phyloP scores from a whole-genome alignment of 2,797 vertebrate species.

The Otolemur crassicaudatus region DNA sequence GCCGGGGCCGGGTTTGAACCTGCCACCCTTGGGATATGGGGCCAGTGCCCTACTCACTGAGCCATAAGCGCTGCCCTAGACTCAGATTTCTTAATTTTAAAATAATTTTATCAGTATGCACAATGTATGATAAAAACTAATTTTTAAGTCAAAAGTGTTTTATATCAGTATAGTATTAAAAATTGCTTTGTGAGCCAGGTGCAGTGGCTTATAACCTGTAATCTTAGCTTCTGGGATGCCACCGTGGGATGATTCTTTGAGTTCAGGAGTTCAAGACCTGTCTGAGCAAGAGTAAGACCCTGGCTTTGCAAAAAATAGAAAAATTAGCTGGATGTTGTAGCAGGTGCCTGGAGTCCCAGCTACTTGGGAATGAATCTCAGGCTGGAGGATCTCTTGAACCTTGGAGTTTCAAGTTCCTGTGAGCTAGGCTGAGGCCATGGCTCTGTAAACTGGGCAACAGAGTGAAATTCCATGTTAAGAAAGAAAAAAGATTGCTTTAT shows the following conservation, averaged over 20 bases:
- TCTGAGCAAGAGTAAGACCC: background rate
- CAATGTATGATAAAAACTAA: background rate
- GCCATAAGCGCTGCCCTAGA: background rate
- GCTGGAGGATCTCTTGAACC: too few species aligned
- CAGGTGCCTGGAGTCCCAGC: too few species aligned
- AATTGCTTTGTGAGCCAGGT: background rate
- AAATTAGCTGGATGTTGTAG: too few species aligned
- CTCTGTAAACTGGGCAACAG: background rate
- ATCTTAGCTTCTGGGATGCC: background rate
- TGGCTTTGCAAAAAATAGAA: too few species aligned
- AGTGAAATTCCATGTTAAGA: too few species aligned
- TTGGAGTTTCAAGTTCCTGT: background rate
- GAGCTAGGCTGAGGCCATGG: background rate
- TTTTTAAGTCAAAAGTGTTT: slow-evolving; percentile 11
- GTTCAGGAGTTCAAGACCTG: background rate
- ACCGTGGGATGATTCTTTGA: background rate
- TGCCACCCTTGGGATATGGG: too few species aligned
- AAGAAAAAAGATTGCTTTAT: background rate
- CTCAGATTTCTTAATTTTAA: slow-evolving; percentile 1
- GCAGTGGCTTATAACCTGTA: background rate
- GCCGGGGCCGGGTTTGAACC: too few species aligned
- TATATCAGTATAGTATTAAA: slow-evolving; percentile 6
- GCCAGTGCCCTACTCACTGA: too few species aligned
- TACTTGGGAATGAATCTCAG: too few species aligned
- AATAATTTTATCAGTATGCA: slow-evolving; percentile 30